phyloP scores from a whole-genome alignment of 1,140 invertebrate species.

The Asbolus verrucosus region DNA sequence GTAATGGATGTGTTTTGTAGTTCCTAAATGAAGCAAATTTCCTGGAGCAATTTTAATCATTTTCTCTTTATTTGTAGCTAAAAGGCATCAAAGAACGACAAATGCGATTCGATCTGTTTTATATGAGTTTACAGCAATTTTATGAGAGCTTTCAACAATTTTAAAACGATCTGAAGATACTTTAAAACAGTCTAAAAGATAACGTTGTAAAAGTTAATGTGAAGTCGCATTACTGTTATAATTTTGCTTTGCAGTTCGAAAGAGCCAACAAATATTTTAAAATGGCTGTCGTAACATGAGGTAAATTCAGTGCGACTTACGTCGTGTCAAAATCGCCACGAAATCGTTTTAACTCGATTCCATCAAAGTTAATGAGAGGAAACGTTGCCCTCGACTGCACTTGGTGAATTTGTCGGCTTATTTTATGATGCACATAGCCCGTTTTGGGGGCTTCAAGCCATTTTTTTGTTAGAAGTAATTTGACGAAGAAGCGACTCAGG shows the following conservation, averaged over 20 bases:
- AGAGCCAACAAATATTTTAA: too few species aligned
- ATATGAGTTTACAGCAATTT: constrained; percentile 7
- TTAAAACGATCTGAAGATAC: constrained; percentile 9
- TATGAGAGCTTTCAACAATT: constrained; percentile 10
- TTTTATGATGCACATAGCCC: constrained; percentile 20
- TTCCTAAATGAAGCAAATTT: too few species aligned
- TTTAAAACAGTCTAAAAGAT: constrained; percentile 10
- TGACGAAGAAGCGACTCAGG: constrained; percentile 31
- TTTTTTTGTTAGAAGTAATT: constrained; percentile 30
- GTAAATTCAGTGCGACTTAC: too few species aligned
- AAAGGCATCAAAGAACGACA: background rate
- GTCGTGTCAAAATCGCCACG: too few species aligned
- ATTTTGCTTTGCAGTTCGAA: background rate
- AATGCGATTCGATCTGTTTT: constrained; percentile 8
- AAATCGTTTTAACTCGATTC: too few species aligned
- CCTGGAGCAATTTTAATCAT: too few species aligned
- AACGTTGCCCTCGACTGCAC: too few species aligned
- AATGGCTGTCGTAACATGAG: too few species aligned
- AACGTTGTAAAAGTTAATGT: constrained; percentile 20
- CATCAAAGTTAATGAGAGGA: too few species aligned
- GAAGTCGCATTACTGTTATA: constrained; percentile 21
- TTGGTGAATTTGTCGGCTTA: constrained; percentile 19
- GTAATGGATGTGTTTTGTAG: too few species aligned
- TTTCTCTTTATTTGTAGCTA: too few species aligned
- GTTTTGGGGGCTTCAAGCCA: constrained; percentile 6